Evolutionary conservation across 2,797 vertebrate genomes (phyloP), one percentile per base, ranked within the genome.

Genomic region (Scarus forsteni): DNA sequence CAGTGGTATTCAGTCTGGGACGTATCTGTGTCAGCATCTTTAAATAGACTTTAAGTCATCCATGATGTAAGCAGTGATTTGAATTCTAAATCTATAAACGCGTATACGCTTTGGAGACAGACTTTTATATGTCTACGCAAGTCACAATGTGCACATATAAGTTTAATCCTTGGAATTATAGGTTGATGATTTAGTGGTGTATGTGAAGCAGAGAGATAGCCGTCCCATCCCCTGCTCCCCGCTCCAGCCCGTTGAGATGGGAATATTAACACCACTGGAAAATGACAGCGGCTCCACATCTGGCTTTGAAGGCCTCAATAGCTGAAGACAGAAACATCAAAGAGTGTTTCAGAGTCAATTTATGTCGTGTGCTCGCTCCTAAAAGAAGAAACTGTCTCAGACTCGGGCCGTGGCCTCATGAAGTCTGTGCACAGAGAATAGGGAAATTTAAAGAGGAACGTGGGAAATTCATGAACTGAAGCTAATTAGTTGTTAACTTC

Each of bases 251-350:
- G 51, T 16, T 49, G 52, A 73, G 73, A 86, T 34, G 40, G 8
- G 48, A 53, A 55, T 46, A 70, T 81, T 81, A 89, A 72, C 76
- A 74, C 74, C 54, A 42, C 66, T 76, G 76, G 44, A 62, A 78
- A 82, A 85, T 79, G 80, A 79, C 54, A 73, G 69, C 63, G 63
- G 68, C 62, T 56, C 77, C 66, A 79, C 76, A 74, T 81, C 50
- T 84, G 77, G 69, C 81, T 84, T 73, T 84, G 66, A 72, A 81
- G 49, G 72, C 43, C 54, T 76, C 66, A 82, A 10, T 3, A 34
- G 55, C 58, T 56, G 51, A 66, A 74, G 60, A 80, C 61, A 0
- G 55, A 61, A 43, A 59, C 73, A 81, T 88, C 72, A 88, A 84
- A 89, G 67, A 48, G 8, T 3, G 44, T 52, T 74, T 70, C 52